phyloP scores from a whole-genome alignment of 1,140 invertebrate species.

The Campodea augens region DNA sequence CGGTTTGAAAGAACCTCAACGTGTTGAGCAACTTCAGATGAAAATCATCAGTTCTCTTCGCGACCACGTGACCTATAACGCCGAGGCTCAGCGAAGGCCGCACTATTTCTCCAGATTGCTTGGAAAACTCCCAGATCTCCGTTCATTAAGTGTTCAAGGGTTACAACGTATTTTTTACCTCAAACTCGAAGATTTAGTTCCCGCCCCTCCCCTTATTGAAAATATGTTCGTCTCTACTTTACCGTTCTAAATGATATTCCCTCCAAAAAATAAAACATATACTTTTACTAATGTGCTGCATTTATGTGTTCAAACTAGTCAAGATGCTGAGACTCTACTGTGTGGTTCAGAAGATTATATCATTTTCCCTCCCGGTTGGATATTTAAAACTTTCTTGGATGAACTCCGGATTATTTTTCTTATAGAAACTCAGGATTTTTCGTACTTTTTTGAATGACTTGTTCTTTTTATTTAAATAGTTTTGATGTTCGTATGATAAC shows the following conservation, averaged over 20 bases:
- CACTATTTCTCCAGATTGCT: conserved; percentile 83
- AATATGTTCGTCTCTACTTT: conserved; percentile 86
- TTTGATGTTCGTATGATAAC: too few relatives aligned
- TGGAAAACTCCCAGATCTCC: conserved; percentile 73
- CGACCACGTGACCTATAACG: conserved; percentile 86
- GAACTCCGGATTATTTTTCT: too few relatives aligned
- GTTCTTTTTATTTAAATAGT: too few relatives aligned
- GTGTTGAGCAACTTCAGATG: conserved; percentile 85
- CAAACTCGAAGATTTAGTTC: conserved; percentile 78
- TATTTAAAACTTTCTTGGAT: too few relatives aligned
- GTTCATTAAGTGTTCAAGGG: conserved; percentile 78
- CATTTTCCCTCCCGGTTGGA: too few relatives aligned
- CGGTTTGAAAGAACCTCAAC: conserved; percentile 72
- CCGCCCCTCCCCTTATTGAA: conserved; percentile 77
- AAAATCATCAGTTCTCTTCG: conserved; percentile 82
- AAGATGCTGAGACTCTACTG: too few relatives aligned
- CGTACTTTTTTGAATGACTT: too few relatives aligned
- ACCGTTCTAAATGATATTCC: conserved; percentile 75
- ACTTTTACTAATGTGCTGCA: too few relatives aligned
- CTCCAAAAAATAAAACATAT: too few relatives aligned
- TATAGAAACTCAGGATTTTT: too few relatives aligned
- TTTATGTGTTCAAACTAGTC: too few relatives aligned
- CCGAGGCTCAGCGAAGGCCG: conserved; percentile 63
- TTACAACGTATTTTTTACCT: conserved; percentile 85
- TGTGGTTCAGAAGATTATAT: too few relatives aligned